Evolutionary conservation across 2,888 invertebrate species (phyloP).

Genomic region (Drosophila infuscata): DNA sequence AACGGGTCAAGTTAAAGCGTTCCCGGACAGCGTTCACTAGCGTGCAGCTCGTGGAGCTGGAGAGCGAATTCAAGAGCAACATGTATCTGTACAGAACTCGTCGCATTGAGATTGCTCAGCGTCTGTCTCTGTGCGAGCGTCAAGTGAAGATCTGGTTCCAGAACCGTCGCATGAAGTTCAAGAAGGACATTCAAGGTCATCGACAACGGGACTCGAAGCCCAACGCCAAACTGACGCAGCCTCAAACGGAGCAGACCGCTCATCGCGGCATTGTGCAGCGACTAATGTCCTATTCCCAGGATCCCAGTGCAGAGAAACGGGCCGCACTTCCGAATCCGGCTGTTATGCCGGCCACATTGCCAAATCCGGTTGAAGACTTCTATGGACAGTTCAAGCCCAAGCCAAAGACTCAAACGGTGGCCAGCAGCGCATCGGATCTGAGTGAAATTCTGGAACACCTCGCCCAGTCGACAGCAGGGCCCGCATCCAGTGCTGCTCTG

Average conservation of each 20-base stretch:
- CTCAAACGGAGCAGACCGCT: constrained; percentile 67
- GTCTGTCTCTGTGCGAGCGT: constrained; percentile 94
- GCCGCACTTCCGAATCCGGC: constrained; percentile 2
- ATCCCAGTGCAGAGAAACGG: constrained; percentile 61
- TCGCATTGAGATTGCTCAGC: constrained; percentile 97
- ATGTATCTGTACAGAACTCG: constrained; percentile 96
- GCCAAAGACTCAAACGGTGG: constrained; percentile 26
- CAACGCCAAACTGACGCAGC: constrained; percentile 55
- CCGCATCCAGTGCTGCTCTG: constrained; percentile 14
- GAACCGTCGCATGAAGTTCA: constrained; percentile 92
- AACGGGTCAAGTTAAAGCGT: constrained; percentile 69
- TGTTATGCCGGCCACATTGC: background rate
- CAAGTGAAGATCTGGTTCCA: constrained; percentile 96
- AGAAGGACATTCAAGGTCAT: constrained; percentile 83
- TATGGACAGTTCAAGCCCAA: constrained; percentile 34
- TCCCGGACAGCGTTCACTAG: constrained; percentile 97
- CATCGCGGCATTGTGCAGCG: constrained; percentile 78
- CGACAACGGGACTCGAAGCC: constrained; percentile 62
- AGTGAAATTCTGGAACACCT: constrained; percentile 67
- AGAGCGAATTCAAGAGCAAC: constrained; percentile 98
- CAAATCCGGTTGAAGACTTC: constrained; percentile 15
- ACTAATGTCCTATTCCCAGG: constrained; percentile 79
- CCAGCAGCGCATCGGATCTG: constrained; percentile 46
- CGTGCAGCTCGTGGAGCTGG: constrained; percentile 97
- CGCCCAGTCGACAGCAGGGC: constrained; percentile 51